phyloP scores from a whole-genome alignment of 2,113 vertebrate species.

The Lepus americanus region DNA sequence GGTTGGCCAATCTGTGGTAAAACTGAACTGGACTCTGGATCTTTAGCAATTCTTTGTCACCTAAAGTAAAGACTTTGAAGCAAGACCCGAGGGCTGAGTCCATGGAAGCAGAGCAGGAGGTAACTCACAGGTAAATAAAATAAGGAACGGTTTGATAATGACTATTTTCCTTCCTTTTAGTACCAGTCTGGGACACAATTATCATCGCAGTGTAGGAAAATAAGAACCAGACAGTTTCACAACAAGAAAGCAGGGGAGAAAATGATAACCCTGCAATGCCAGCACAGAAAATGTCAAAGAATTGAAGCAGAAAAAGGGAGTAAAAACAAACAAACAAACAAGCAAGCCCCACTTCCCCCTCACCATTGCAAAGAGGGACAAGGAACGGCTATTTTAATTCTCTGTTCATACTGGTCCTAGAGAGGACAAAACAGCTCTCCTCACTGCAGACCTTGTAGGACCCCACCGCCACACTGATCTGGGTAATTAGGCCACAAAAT shows the following conservation, averaged over 20 bases:
- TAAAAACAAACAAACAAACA: not conserved
- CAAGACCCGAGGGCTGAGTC: not conserved
- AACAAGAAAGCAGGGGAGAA: not conserved
- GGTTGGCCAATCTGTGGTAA: not conserved
- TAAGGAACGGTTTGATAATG: not conserved
- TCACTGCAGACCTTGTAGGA: not conserved
- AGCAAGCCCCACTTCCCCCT: not conserved
- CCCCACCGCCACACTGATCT: not conserved
- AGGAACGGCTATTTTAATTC: not conserved
- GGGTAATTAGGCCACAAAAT: not conserved
- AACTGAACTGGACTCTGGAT: not conserved
- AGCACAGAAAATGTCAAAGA: not conserved
- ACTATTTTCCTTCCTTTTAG: not conserved
- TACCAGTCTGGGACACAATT: not conserved
- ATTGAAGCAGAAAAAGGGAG: not conserved
- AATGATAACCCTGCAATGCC: not conserved
- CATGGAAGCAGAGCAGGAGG: not conserved
- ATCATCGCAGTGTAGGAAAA: not conserved
- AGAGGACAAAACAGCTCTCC: slow-evolving; percentile 13
- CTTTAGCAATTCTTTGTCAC: not conserved
- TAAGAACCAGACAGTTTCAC: not conserved
- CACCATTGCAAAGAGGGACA: not conserved
- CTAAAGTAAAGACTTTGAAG: not conserved
- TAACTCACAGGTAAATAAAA: not conserved
- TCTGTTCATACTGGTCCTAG: not conserved